Base-by-base conservation (phyloP, 2,113 vertebrate species). In the Petaurus breviceps region DNA sequence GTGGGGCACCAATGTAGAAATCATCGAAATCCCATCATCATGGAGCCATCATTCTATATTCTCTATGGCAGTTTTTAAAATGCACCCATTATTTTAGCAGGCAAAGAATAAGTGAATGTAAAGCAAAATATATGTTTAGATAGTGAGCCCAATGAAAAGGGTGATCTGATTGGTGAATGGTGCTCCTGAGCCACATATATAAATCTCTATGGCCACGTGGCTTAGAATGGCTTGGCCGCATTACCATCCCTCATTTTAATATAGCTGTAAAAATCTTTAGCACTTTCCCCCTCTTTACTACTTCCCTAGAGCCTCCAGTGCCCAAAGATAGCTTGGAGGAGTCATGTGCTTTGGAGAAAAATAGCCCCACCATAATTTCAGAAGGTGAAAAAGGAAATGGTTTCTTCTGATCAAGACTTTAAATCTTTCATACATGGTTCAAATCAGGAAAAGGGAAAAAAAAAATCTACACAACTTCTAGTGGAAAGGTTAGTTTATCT, bases 371-470 rank as follows among this genome's bases (percentile, higher is more conserved):
- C 46, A 92, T 95, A 43, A 89, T 96, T 95, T 94, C 28, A 95
- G 37, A 46, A 10, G 19, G 8, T 68, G 31, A 94, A 24, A 92
- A 94, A 90, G 25, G 31, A 96, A 95, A 96, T 6, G 89, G 89
- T 96, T 96, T 94, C 92, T 94, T 84, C 50, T 95, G 11, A 97
- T 95, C 50, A 92, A 94, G 84, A 95, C 92, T 95, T 52, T 94
- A 93, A 93, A 47, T 93, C 49, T 92, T 96, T 92, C 95, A 24
- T 46, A 94, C 51, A 94, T 96, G 51, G 28, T 24, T 94, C 55
- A 96, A 92, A 96, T 96, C 89, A 95, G 93, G 37, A 96, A 96
- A 90, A 96, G 97, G 92, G 93, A n/a, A 37, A 49, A n/a, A 37
- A 49, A 8, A 90, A 47, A 94, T 22, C 54, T 47, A 46, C 47